A percentile compares a stretch with the other conserved stretches of the same genome.
Evolutionary conservation across 2,797 vertebrate species (phyloP).

Genomic region (Phalloptychus januarius): DNA sequence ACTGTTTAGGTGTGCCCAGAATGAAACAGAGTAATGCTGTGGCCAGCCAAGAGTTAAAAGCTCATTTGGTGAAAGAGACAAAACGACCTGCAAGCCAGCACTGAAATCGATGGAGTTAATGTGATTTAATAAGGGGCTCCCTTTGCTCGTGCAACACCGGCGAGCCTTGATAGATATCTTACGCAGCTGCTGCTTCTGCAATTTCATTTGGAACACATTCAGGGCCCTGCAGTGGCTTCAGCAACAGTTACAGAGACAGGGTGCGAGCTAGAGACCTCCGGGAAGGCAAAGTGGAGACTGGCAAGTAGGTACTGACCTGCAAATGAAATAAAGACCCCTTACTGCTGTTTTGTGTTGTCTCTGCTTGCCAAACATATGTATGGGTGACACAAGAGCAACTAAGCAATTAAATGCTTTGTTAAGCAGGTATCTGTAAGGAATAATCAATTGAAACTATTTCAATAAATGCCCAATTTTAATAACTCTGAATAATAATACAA

Average conservation of each 20-base stretch:
- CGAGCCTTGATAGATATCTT: constrained; percentile 75
- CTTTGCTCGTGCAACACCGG: constrained; percentile 60
- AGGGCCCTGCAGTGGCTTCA: constrained; percentile 58
- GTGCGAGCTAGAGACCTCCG: background rate
- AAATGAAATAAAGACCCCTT: background rate
- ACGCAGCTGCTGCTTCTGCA: constrained; percentile 70
- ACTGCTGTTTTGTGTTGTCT: background rate
- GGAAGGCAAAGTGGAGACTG: background rate
- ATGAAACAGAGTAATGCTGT: constrained; percentile 58
- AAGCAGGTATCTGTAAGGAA: background rate
- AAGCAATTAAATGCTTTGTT: too few species aligned
- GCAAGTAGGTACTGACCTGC: background rate
- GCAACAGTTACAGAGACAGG: constrained; percentile 41
- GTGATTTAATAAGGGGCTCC: constrained; percentile 80
- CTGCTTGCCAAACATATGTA: background rate
- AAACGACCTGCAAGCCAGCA: constrained; percentile 71
- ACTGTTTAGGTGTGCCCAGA: constrained; percentile 39
- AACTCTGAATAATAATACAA: background rate
- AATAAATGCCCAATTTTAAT: background rate
- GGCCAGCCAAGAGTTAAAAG: constrained; percentile 73
- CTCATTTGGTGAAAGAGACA: constrained; percentile 77
- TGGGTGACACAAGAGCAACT: background rate
- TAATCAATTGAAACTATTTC: background rate
- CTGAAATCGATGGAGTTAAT: constrained; percentile 77
- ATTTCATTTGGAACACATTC: constrained; percentile 80